Conservation (phyloP, 2,113 vertebrate species). For the Gorsachius goisagi region DNA sequence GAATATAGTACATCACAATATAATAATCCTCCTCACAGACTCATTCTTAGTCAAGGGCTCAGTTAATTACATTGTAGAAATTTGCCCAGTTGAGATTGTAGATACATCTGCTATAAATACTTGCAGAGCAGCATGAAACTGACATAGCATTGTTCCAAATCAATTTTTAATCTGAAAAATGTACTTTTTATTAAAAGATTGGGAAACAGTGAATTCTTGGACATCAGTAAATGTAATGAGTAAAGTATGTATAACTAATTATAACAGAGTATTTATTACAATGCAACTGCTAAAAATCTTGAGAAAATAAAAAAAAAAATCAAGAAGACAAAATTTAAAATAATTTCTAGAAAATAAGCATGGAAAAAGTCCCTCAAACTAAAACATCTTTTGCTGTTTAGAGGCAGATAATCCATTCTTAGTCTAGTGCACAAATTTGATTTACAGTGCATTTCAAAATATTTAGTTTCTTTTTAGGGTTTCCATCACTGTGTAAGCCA, state of each 20-base stretch:
- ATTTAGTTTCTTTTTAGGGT: constrained; percentile 77
- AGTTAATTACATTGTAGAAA: background rate
- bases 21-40: background rate
- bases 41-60: background rate
- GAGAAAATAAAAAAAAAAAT: background rate
- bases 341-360: constrained; percentile 19
- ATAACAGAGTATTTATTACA: background rate
- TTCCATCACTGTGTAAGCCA: constrained; percentile 74
- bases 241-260: background rate
- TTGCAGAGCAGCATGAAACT: background rate
- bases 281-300: background rate
- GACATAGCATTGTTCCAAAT: background rate
- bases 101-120: background rate
- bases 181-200: background rate
- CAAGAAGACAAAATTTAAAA: background rate
- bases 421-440: constrained; percentile 68
- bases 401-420: constrained; percentile 60
- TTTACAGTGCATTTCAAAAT: constrained; percentile 77
- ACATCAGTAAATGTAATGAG: background rate
- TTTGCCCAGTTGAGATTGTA: background rate
- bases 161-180: background rate
- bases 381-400: constrained; percentile 67
- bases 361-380: constrained; percentile 10
- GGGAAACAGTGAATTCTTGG: constrained; percentile 3
- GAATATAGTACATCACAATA: background rate